phyloP scores from a whole-genome alignment of 2,888 invertebrate genomes.

The Cephalotes varians region DNA sequence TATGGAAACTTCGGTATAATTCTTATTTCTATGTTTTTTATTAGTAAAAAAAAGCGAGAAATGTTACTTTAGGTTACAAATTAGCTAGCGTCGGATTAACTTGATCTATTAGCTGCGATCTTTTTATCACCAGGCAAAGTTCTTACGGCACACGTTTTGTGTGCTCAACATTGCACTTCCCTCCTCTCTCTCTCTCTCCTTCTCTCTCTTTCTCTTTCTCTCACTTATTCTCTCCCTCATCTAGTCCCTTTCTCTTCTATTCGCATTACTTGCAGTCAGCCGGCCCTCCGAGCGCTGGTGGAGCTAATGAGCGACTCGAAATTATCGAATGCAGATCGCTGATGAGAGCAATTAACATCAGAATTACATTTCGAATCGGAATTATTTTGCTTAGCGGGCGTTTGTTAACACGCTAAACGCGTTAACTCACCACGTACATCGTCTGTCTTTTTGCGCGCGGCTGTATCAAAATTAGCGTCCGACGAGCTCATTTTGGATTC shows the following conservation, averaged over 20 bases:
- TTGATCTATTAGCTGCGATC: slow-evolving; percentile 33
- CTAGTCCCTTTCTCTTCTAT: background rate
- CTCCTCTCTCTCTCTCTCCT: background rate
- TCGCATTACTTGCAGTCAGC: slow-evolving; percentile 7
- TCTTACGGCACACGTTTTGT: slow-evolving; percentile 43
- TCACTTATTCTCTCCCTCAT: no score
- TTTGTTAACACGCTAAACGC: slow-evolving; percentile 22
- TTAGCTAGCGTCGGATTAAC: slow-evolving; percentile 10
- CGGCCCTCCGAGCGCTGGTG: background rate
- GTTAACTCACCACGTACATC: background rate
- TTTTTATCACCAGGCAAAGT: slow-evolving; percentile 43
- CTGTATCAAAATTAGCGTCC: slow-evolving; percentile 42
- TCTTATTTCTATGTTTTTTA: background rate
- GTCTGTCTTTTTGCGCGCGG: slow-evolving; percentile 2
- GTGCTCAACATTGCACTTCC: slow-evolving; percentile 19
- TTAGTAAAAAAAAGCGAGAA: background rate
- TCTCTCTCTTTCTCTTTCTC: slow-evolving; percentile 1
- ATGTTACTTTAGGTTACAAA: slow-evolving; percentile 13
- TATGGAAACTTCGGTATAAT: background rate
- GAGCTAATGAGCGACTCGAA: slow-evolving; percentile 25
- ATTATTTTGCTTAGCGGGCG: slow-evolving; percentile 18
- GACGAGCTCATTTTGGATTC: slow-evolving; percentile 38
- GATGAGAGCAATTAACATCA: slow-evolving; percentile 28
- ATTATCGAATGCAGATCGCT: slow-evolving; percentile 45
- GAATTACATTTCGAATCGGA: slow-evolving; percentile 7